Evolutionary conservation across 92 coral and sea anemone genomes (phyloP).

Genomic region (Umimayanthus kanabou): DNA sequence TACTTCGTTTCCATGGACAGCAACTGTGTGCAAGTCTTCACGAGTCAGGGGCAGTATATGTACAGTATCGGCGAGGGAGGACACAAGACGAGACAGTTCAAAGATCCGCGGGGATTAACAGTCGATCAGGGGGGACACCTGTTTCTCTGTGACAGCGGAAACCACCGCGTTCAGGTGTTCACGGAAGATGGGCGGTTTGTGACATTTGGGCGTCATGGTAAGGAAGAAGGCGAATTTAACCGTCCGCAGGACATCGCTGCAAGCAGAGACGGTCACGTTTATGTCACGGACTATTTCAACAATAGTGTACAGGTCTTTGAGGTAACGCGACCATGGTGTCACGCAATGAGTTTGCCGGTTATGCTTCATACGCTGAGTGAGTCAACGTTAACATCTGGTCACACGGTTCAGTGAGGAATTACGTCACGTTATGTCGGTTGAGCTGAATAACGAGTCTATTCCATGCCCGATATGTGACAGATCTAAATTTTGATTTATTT

Average conservation of each 20-base stretch:
- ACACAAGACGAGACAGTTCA: constrained; percentile 52
- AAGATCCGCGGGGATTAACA: constrained; percentile 78
- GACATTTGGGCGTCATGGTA: constrained; percentile 68
- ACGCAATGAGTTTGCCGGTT: constrained; percentile 31
- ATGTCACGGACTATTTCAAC: constrained; percentile 74
- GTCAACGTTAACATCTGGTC: constrained; percentile 12
- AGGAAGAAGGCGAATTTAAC: constrained; percentile 69
- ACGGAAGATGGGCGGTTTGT: constrained; percentile 69
- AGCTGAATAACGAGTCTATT: background rate
- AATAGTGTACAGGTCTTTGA: constrained; percentile 67
- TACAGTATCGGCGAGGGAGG: constrained; percentile 67
- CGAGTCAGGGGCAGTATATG: constrained; percentile 55
- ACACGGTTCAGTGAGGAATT: background rate
- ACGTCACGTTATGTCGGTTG: background rate
- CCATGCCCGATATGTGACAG: background rate
- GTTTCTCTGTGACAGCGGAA: constrained; percentile 79
- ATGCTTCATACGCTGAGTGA: constrained; percentile 17
- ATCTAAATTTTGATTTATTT: background rate
- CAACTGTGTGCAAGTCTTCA: constrained; percentile 71
- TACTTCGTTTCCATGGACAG: constrained; percentile 67
- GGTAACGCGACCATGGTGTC: constrained; percentile 7
- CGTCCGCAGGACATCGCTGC: constrained; percentile 72
- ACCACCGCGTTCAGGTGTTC: constrained; percentile 78
- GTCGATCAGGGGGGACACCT: constrained; percentile 65
- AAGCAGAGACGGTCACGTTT: constrained; percentile 55